Base-by-base conservation (phyloP, 2,113 vertebrate genomes). In the Limnothrissa miodon region DNA sequence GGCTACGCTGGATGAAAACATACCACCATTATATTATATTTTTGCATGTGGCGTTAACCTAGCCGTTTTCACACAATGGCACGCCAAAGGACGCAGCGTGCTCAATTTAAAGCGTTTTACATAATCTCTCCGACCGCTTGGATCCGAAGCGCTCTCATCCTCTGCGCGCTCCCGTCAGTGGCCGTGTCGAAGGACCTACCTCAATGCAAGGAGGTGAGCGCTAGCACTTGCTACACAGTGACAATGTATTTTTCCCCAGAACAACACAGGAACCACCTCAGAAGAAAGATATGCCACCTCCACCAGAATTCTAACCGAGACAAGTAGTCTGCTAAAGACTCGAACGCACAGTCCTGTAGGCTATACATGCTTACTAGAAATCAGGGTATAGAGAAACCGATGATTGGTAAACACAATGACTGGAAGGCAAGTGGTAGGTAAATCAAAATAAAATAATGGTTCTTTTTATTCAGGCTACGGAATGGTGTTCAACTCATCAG, bases 201-300 rank as follows among this genome's bases (percentile, higher is more conserved):
- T 78, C 86, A 46, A 46, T 86, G 86, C 79, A 79, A 42, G 21
- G 86, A 84, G 83, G 86, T 86, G 78, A 86, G 85, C 80, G 21
- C 45, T 74, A 45, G 36, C 66, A 74, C 62, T 70, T 70, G 33
- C 80, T 56, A 44, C 80, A n/a, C 80, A 59, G 80, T 53, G 53
- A 36, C 79, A 48, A 48, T 80, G 46, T 74, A 74, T 74, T 74
- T 74, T 62, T 62, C 13, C 25, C 33, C 29, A 17, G 10, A 13
- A 33, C 10, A 74, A 74, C 33, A 66, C 25, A 13, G 25, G 7
- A 66, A n/a, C 5, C 8, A 33, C 5, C 13, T 3, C 25, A 13
- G 33, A 36, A 36, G 29, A 74, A 17, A 74, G 66, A 74, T 6
- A 48, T 29, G 29, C 13, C 33, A 33, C 11, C 66, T 36, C 33